Percentiles rank a stretch among this genome's conserved stretches.
These are phyloP conservation scores for Colaptes auratus DNA, from an alignment of 2,113 vertebrate genomes.

Conservation along the genomic window DNA sequence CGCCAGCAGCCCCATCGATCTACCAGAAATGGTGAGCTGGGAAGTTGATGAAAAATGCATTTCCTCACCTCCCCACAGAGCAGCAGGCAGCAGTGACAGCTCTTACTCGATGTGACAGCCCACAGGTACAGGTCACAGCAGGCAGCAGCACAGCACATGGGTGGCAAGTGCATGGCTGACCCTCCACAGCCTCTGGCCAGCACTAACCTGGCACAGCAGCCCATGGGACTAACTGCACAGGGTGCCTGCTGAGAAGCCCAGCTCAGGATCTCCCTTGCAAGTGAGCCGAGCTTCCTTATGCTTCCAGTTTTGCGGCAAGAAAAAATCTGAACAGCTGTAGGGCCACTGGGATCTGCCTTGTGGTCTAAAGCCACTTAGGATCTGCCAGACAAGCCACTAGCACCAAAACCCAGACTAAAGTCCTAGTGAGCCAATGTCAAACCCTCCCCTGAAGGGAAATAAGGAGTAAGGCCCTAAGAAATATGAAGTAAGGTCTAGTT, in stretches of 20 bases:
- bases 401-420: neutral
- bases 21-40: accelerated
- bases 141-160: accelerated
- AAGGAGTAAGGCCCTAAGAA: neutral
- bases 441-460: neutral
- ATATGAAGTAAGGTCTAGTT: too few species aligned
- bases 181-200: accelerated
- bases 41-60: neutral
- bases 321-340: neutral
- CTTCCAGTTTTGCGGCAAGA: neutral
- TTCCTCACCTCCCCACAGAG: neutral
- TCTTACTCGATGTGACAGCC: accelerated
- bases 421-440: neutral
- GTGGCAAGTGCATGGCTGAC: accelerated
- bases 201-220: neutral
- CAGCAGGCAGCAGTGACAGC: accelerated
- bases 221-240: accelerated
- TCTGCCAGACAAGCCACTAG: neutral
- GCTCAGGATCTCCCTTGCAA: neutral
- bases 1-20: neutral
- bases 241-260: neutral
- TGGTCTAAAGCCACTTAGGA: neutral
- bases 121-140: neutral
- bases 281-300: accelerated
- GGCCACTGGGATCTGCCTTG: accelerated